phyloP scores from a whole-genome alignment of 2,888 invertebrate species.

The Scrobipalpa atriplicella region DNA sequence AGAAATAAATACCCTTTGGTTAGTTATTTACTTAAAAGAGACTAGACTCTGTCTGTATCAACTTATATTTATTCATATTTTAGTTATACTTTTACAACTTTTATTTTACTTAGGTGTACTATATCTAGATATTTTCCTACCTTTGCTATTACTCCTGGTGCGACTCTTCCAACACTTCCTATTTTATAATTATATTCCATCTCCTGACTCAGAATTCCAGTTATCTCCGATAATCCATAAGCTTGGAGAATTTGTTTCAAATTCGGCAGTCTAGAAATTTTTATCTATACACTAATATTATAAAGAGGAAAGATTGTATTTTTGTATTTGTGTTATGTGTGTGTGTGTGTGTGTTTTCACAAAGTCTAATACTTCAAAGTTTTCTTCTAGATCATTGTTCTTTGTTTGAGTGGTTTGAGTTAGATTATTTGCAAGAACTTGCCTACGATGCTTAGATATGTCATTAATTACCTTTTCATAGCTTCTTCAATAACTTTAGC shows the following conservation, averaged over 20 bases:
- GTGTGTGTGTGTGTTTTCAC: neutral
- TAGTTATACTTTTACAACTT: too few species aligned
- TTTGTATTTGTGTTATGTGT: neutral
- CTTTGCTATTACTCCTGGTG: conserved; percentile 50
- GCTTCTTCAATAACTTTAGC: conserved; percentile 45
- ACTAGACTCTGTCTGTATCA: neutral
- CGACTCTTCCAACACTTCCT: conserved; percentile 61
- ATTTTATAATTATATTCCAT: conserved; percentile 41
- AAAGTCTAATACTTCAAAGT: too few species aligned
- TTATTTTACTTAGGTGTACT: too few species aligned
- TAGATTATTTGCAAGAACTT: too few species aligned
- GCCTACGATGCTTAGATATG: neutral
- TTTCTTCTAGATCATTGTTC: too few species aligned
- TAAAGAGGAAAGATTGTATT: too few species aligned
- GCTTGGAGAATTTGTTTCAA: conserved; percentile 57
- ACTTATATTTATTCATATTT: neutral
- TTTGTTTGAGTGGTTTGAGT: too few species aligned
- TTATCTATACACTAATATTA: too few species aligned
- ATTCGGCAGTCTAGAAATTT: conserved; percentile 53
- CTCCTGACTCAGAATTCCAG: conserved; percentile 56
- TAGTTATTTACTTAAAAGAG: neutral
- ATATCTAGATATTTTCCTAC: conserved; percentile 38
- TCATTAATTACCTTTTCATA: conserved; percentile 48
- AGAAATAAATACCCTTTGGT: neutral
- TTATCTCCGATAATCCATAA: conserved; percentile 67